Evolutionary conservation across 1,140 invertebrate genomes (phyloP), one percentile per base, ranked within the genome.

Genomic region (Anoplolepis gracilipes): DNA sequence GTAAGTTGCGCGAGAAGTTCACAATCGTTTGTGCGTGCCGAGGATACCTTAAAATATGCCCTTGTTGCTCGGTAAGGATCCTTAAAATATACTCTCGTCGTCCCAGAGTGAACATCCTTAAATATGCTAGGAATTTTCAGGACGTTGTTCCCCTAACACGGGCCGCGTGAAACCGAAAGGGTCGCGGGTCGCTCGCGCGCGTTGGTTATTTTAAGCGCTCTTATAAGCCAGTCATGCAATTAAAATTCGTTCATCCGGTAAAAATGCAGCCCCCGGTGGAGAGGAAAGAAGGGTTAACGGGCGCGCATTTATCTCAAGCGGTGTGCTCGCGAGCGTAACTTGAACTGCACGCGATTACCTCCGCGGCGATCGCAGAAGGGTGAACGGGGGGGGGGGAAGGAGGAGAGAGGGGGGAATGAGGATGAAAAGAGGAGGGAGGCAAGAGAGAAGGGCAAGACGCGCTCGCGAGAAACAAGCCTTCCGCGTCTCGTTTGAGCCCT

Each of bases 171-270:
- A 79, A 16, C 28, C n/a, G 49, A 70, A 67, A 33, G 30, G 22
- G 10, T 28, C 19, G n/a, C 39, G 30, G n/a, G n/a, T n/a, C n/a
- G n/a, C n/a, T n/a, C n/a, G n/a, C 30, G 61, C 39, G 28, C 28
- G 16, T 36, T 11, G 67, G 53, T 42, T 82, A 82, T 82, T 59
- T 53, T 57, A 70, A 46, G 25, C 67, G 53, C 36, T 61, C 55
- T 28, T 30, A 8, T 61, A 82, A 82, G 53, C 49, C 53, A 73
- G 67, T 59, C 78, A 73, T 82, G 78, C 78, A 73, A 82, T 82
- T 82, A 82, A 82, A 82, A 82, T 33, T 25, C 53, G 53, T 73
- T 82, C 78, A 82, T 72, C 78, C 78, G 78, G 67, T 53, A 82
- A 82, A 72, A 82, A 82, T 59, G 67, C 67, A 28, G 28, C 33